A percentile compares a stretch with the other conserved stretches of the same genome.
phyloP scores from a whole-genome alignment of 2,888 invertebrate genomes.

The Epinotia bilunana region DNA sequence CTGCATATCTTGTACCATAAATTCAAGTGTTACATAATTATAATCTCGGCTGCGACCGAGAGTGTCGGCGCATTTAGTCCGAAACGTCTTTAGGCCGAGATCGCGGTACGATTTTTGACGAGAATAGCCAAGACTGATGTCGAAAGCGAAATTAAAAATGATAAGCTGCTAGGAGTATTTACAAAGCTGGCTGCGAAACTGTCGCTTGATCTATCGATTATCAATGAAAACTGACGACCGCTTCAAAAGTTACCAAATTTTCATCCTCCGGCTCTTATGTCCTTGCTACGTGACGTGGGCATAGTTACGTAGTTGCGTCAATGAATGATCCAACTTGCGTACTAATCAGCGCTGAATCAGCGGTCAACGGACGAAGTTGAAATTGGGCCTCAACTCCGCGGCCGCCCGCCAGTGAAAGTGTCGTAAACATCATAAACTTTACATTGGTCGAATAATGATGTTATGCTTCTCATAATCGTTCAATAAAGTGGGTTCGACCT shows the following conservation, averaged over 20 bases:
- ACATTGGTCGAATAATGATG: slow-evolving; percentile 21
- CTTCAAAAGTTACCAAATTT: neutral
- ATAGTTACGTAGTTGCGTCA: neutral
- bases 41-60: too few relatives aligned
- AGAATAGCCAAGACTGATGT: too few relatives aligned
- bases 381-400: slow-evolving; percentile 1
- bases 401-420: slow-evolving; percentile 17
- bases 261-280: neutral
- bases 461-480: neutral
- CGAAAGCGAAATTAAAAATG: too few relatives aligned
- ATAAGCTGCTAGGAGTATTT: too few relatives aligned
- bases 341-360: slow-evolving; percentile 25
- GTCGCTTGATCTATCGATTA: too few relatives aligned
- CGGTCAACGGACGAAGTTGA: slow-evolving; percentile 27
- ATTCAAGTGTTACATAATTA: too few relatives aligned
- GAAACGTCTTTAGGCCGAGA: too few relatives aligned
- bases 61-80: too few relatives aligned
- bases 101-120: too few relatives aligned
- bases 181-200: too few relatives aligned
- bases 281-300: neutral
- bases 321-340: slow-evolving; percentile 1
- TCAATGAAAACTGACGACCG: neutral
- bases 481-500: neutral
- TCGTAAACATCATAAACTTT: slow-evolving; percentile 27
- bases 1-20: too few relatives aligned